Evolutionary conservation across 2,797 vertebrate species (phyloP).

Genomic region (Paguma larvata): DNA sequence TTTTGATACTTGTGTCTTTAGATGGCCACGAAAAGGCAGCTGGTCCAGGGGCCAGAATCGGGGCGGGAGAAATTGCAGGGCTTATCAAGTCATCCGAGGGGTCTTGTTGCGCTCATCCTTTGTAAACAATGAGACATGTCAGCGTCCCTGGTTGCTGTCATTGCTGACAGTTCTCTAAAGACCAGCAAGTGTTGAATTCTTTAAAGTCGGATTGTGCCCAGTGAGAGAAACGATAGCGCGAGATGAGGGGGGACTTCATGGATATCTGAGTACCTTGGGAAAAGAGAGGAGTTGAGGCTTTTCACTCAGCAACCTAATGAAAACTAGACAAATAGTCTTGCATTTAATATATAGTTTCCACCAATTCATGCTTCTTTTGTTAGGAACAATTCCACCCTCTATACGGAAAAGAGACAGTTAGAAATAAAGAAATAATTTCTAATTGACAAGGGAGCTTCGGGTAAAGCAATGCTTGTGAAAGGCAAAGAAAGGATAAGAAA

Average conservation of each 20-base stretch:
- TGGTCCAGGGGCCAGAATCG: slow-evolving; percentile 58
- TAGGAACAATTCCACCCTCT: slow-evolving; percentile 89
- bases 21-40: slow-evolving; percentile 88
- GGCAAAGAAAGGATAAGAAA: slow-evolving; percentile 78
- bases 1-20: slow-evolving; percentile 92
- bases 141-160: slow-evolving; percentile 89
- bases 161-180: slow-evolving; percentile 89
- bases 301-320: slow-evolving; percentile 99
- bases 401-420: slow-evolving; percentile 86
- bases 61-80: slow-evolving; percentile 84
- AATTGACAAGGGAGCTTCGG: slow-evolving; percentile 81
- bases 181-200: slow-evolving; percentile 88
- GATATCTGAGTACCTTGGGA: slow-evolving; percentile 99
- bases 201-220: slow-evolving; percentile 84
- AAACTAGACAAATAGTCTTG: slow-evolving; percentile 96
- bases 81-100: slow-evolving; percentile 95
- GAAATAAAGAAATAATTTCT: slow-evolving; percentile 89
- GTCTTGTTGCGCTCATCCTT: slow-evolving; percentile 95
- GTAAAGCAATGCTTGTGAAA: slow-evolving; percentile 82
- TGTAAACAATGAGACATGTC: slow-evolving; percentile 90
- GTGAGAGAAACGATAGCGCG: slow-evolving; percentile 86
- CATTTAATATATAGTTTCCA: slow-evolving; percentile 93
- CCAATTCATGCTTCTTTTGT: slow-evolving; percentile 90
- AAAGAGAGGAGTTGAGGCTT: slow-evolving; percentile 94
- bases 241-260: slow-evolving; percentile 85